Evolutionary conservation across 1,140 invertebrate species (phyloP), one percentile per base, ranked within the genome.

Genomic region (Macrotrachela quadricornifera): DNA sequence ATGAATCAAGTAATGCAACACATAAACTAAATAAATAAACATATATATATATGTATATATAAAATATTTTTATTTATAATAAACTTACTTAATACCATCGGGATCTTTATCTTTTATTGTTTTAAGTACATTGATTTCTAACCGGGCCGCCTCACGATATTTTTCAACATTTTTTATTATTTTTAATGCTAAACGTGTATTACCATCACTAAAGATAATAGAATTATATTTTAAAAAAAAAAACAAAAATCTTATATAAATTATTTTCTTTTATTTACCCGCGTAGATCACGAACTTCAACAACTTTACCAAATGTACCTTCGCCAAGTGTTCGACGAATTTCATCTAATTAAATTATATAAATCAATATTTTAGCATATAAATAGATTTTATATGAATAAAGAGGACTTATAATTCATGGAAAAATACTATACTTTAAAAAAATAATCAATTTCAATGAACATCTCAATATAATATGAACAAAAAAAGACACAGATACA

Each of bases 81-180:
- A 38, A 65, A 82, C 85, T 84, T 74, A 95, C 90, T 88, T 80
- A 77, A 83, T 83, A 62, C 83, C 80, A 58, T 85, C 79, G 13
- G 88, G 86, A 76, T 97, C 92, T 64, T 85, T 83, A 59, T 83
- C 80, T 52, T 81, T 79, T 58, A 99, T 78, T 68, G 92, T 96
- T 68, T 94, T 84, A 63, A 99, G 75, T 14, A 94, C 92, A 70
- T 96, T 95, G 56, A 99, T 96, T 73, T 99, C 94, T 60, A 99
- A 72, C 73, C 90, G 92, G 57, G 94, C 94, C 57, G 94, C 92
- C 74, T 99, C 92, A 66, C 91, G 76, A 72, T 99, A 99, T 71
- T 99, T 99, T 66, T 94, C 88, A 54, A 99, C 91, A 76, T 99
- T 99, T 73, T 97, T 97, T 59, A 99, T 97, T 58, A 99, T 94